Conservation (phyloP, 2,888 invertebrate genomes). For the Aradus depressus region DNA sequence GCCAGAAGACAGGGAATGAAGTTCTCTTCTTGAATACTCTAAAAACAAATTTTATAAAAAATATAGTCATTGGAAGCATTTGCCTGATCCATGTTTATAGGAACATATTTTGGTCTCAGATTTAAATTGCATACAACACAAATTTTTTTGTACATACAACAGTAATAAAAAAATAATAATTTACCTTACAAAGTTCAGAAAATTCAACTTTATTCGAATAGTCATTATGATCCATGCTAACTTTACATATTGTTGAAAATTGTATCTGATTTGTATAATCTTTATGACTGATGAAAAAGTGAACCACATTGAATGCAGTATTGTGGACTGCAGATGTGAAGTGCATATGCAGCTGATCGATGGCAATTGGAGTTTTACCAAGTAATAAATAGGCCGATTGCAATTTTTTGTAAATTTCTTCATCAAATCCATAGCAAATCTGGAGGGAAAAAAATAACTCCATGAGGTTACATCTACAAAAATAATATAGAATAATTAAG, state of each 20-base stretch:
- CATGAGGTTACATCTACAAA: neutral
- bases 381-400: slow-evolving; percentile 78
- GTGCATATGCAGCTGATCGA: slow-evolving; percentile 92
- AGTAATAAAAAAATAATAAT: neutral
- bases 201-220: slow-evolving; percentile 11
- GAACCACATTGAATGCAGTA: slow-evolving; percentile 44
- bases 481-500: no score
- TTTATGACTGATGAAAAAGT: slow-evolving; percentile 14
- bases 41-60: slow-evolving; percentile 28
- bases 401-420: slow-evolving; percentile 64
- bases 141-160: no score
- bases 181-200: slow-evolving; percentile 9
- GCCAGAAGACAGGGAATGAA: slow-evolving; percentile 68
- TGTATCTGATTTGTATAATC: slow-evolving; percentile 5
- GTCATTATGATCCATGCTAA: neutral
- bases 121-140: no score
- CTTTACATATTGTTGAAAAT: slow-evolving; percentile 20
- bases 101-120: no score
- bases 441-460: slow-evolving; percentile 31
- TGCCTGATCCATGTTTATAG: no score
- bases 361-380: slow-evolving; percentile 82
- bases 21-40: slow-evolving; percentile 46
- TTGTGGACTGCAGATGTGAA: slow-evolving; percentile 86
- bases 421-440: slow-evolving; percentile 62
- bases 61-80: neutral